Base-by-base conservation (phyloP, 2,797 vertebrate genomes). In the Labroides dimidiatus region DNA sequence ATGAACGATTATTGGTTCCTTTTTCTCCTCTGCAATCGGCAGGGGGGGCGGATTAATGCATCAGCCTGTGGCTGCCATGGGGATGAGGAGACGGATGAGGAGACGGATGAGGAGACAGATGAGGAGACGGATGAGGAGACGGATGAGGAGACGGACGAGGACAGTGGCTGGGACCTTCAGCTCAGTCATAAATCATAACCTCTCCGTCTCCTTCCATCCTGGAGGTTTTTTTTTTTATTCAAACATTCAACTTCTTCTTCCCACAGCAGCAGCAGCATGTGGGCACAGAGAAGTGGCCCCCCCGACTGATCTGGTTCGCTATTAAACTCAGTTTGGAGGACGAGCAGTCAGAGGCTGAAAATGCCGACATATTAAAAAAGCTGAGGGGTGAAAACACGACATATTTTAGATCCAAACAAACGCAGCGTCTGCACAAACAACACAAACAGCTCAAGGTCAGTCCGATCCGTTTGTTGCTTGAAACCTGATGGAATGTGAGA, bases 141-240 rank as follows among this genome's bases (percentile, higher is more conserved):
- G 84, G 70, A 81, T 33, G 64, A 72, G 42, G 72, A 62, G 64
- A 74, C 51, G 77, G 61, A 75, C 69, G 75, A 72, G 63, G 84
- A 82, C 72, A 75, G 81, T 27, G 75, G 80, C 74, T 70, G 74
- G 73, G 84, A 79, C 56, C 77, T 89, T 91, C 10, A 10, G 62
- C 87, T 83, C 84, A 76, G 87, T 87, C 85, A 93, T 94, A 93
- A 95, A 93, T 95, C 93, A 92, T 84, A 89, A 87, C 87, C 89
- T 93, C 91, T 92, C 94, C 87, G 77, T 90, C 90, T 59, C 77
- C 60, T 45, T 81, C 78, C 81, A 86, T 89, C 80, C 53, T 47
- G 78, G 84, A 87, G 82, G 91, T 90, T 93, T 39, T 93, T n/a
- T n/a, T n/a, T n/a, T n/a, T n/a, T n/a, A n/a, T n/a, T n/a, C 88